Percentiles rank a stretch among this genome's conserved stretches.
phyloP scores from a whole-genome alignment of 1,140 invertebrate species.

The Protaetia brevitarsis region DNA sequence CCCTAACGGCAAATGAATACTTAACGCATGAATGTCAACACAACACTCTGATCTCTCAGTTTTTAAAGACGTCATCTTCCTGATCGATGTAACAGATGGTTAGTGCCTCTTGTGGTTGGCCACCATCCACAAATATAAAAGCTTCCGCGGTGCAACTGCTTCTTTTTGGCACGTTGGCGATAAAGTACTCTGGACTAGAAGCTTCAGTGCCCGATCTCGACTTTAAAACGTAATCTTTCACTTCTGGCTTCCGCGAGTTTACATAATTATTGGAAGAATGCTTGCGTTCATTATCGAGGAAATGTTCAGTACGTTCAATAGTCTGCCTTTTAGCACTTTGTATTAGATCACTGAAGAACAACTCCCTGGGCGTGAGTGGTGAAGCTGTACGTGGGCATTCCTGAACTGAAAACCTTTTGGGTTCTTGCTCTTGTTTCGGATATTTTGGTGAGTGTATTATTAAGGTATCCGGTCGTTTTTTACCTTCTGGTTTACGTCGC shows the following conservation, averaged over 20 bases:
- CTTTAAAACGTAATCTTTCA: conserved; percentile 21
- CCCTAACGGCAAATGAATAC: too few relatives aligned
- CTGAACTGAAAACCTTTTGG: conserved; percentile 6
- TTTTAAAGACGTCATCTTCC: conserved; percentile 27
- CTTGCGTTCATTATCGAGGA: conserved; percentile 32
- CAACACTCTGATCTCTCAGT: background rate
- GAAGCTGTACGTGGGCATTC: conserved; percentile 23
- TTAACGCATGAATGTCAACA: background rate
- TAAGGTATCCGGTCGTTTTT: conserved; percentile 12
- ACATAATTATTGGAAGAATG: conserved; percentile 15
- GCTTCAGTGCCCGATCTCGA: conserved; percentile 4
- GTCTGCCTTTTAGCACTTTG: conserved; percentile 37
- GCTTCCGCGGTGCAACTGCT: conserved; percentile 30
- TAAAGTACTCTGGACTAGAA: conserved; percentile 36
- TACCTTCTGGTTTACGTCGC: conserved; percentile 19
- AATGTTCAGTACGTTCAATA: conserved; percentile 20
- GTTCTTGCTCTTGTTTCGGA: background rate
- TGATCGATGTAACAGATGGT: conserved; percentile 25
- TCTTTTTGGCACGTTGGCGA: conserved; percentile 35
- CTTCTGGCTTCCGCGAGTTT: conserved; percentile 10
- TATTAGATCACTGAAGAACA: conserved; percentile 50
- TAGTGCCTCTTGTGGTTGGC: conserved; percentile 19
- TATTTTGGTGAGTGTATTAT: conserved; percentile 11
- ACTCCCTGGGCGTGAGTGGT: conserved; percentile 47
- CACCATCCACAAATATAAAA: conserved; percentile 34